Evolutionary conservation across 2,113 vertebrate species (phyloP).

Genomic region (Phyllostomus hastatus): DNA sequence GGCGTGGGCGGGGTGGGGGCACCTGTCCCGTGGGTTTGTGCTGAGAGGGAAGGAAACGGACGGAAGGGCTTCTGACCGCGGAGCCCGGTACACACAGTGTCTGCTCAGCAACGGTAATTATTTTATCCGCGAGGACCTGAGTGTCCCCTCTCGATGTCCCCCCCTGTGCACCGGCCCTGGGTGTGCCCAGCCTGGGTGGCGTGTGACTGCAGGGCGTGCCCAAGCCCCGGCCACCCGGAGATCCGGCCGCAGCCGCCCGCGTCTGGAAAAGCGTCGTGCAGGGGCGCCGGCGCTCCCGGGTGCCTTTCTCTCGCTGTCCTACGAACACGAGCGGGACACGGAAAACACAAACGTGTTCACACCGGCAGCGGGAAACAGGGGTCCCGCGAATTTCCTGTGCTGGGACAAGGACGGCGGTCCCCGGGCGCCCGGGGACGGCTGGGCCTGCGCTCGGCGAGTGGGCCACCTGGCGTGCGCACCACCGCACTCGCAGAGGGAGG

Average conservation of each 20-base stretch:
- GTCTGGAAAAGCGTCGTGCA: slow-evolving; percentile 21
- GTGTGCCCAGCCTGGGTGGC: not conserved
- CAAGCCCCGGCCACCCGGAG: not conserved
- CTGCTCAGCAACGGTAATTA: too few relatives aligned
- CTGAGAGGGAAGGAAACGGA: too few relatives aligned
- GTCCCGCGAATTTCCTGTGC: slow-evolving; percentile 24
- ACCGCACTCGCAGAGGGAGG: not conserved
- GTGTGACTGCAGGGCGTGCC: not conserved
- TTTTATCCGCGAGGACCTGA: too few relatives aligned
- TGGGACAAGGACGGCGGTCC: slow-evolving; percentile 40
- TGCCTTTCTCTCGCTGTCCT: slow-evolving; percentile 42
- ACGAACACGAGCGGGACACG: slow-evolving; percentile 46
- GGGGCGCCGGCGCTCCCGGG: slow-evolving; percentile 28
- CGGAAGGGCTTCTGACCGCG: too few relatives aligned
- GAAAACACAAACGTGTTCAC: slow-evolving; percentile 10
- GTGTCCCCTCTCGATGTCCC: too few relatives aligned
- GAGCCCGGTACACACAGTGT: too few relatives aligned
- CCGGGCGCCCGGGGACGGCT: slow-evolving; percentile 30
- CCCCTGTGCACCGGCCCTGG: not conserved
- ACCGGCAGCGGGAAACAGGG: not conserved
- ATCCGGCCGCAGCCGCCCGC: not conserved
- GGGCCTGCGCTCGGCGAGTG: not conserved
- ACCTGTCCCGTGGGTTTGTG: too few relatives aligned
- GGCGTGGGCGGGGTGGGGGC: too few relatives aligned
- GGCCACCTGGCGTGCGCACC: not conserved